Evolutionary conservation across 64 coral and sea anemone species (phyloP).

Genomic region (Hydrozoanthus tunicans): DNA sequence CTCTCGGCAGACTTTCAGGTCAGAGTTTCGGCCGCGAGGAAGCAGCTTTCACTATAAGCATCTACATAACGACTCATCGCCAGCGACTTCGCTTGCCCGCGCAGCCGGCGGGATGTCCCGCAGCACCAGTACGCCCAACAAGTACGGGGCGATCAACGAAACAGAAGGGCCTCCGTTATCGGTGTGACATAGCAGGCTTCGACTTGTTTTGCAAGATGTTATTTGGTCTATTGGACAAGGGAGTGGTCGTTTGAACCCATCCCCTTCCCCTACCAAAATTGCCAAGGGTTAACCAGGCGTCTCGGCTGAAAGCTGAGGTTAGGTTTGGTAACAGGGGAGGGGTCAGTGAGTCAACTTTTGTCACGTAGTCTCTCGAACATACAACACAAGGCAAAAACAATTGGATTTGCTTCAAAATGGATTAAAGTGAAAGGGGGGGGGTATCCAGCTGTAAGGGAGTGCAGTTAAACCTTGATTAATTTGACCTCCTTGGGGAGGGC

Average conservation of each 20-base stretch:
- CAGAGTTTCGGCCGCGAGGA: slow-evolving; percentile 81
- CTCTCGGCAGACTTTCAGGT: slow-evolving; percentile 76
- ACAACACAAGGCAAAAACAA: no score
- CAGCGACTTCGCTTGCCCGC: slow-evolving; percentile 35
- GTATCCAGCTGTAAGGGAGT: no score
- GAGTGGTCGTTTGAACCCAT: not conserved
- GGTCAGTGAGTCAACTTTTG: no score
- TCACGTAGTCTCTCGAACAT: no score
- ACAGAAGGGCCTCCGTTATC: not conserved
- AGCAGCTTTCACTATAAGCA: slow-evolving; percentile 91
- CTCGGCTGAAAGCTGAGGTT: no score
- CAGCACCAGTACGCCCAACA: slow-evolving; percentile 48
- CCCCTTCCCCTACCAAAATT: not conserved
- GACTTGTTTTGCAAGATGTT: no score
- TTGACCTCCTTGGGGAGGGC: no score
- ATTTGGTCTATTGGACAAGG: not conserved
- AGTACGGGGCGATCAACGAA: slow-evolving; percentile 50
- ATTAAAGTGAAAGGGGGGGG: no score
- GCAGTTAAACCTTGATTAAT: no score
- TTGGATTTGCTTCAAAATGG: no score
- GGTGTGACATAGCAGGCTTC: not conserved
- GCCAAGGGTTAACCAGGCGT: no score
- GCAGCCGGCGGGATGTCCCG: not conserved
- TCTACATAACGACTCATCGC: slow-evolving; percentile 49
- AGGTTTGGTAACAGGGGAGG: no score